phyloP scores from a whole-genome alignment of 2,797 vertebrate genomes.

The Lates japonicus region DNA sequence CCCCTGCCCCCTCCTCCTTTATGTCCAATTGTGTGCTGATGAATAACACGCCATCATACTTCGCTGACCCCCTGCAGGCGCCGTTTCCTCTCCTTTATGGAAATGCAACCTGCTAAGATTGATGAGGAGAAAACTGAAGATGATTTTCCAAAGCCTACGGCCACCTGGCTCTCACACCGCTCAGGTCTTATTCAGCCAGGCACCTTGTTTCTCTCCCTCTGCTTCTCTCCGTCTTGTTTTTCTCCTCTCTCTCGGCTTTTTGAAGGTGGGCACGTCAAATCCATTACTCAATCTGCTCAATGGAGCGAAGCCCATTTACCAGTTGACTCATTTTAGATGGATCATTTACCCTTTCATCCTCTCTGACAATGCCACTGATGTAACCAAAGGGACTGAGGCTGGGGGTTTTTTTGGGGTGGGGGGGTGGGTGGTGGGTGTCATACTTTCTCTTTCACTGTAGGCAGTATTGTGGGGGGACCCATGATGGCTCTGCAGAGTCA shows the following conservation, averaged over 20 bases:
- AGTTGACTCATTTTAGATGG: slow-evolving; percentile 80
- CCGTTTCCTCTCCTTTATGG: slow-evolving; percentile 50
- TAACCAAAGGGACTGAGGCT: slow-evolving; percentile 59
- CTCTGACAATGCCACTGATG: slow-evolving; percentile 73
- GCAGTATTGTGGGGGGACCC: slow-evolving; percentile 1
- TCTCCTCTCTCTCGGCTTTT: slow-evolving; percentile 46
- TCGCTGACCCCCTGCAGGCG: slow-evolving; percentile 54
- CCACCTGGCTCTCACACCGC: slow-evolving; percentile 14
- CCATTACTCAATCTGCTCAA: slow-evolving; percentile 81
- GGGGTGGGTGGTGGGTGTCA: slow-evolving; percentile 19
- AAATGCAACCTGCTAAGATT: slow-evolving; percentile 67
- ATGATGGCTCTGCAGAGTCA: slow-evolving; percentile 51
- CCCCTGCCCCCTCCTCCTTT: slow-evolving; percentile 9
- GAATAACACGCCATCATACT: slow-evolving; percentile 56
- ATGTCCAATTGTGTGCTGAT: slow-evolving; percentile 55
- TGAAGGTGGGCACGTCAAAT: slow-evolving; percentile 76
- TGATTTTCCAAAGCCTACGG: slow-evolving; percentile 48
- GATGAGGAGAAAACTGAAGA: slow-evolving; percentile 60
- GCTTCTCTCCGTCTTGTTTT: slow-evolving; percentile 37
- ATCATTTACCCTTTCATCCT: slow-evolving; percentile 81
- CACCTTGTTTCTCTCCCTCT: slow-evolving; percentile 39
- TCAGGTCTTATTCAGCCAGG: slow-evolving; percentile 48
- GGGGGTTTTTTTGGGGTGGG: slow-evolving; percentile 16
- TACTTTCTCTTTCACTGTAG: slow-evolving; percentile 47
- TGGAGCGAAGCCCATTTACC: slow-evolving; percentile 80